These are phyloP conservation scores for Acrossocheilus wenchowensis DNA, from an alignment of 2,797 vertebrate genomes.

Conservation along the genomic window DNA sequence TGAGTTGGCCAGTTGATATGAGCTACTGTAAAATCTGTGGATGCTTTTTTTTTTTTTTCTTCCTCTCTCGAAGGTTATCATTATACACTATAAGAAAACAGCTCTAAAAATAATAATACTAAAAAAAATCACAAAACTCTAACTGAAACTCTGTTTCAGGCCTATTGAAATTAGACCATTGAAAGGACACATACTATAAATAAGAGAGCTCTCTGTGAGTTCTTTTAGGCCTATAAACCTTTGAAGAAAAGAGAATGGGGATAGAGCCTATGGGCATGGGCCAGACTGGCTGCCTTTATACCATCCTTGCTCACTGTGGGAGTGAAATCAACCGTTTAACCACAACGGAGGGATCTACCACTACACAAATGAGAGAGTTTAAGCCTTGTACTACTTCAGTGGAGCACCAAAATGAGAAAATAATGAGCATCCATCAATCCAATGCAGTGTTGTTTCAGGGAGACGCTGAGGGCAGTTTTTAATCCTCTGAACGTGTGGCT, in stretches of 20 bases:
- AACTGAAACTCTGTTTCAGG: background rate
- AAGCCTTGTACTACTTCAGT: constrained; percentile 39
- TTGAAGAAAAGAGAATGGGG: background rate
- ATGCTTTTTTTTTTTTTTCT: no score
- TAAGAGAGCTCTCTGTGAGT: background rate
- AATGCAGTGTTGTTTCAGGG: constrained; percentile 27
- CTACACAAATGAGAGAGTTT: constrained; percentile 41
- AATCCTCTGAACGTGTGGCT: constrained; percentile 7
- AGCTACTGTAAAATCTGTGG: background rate
- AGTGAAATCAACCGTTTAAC: constrained; percentile 43
- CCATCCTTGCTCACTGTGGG: constrained; percentile 5
- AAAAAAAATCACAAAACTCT: background rate
- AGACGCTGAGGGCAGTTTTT: constrained; percentile 5
- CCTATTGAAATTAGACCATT: background rate
- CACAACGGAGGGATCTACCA: constrained; percentile 24
- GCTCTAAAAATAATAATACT: background rate
- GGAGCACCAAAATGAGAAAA: constrained; percentile 42
- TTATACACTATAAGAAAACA: background rate
- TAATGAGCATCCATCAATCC: constrained; percentile 47
- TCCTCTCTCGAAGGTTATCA: background rate
- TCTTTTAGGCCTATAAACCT: background rate
- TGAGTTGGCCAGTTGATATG: background rate
- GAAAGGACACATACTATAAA: background rate
- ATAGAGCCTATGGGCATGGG: constrained; percentile 1
- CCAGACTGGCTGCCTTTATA: constrained; percentile 24